Evolutionary conservation across 1,140 invertebrate genomes (phyloP).

Genomic region (Calephelis nemesis): DNA sequence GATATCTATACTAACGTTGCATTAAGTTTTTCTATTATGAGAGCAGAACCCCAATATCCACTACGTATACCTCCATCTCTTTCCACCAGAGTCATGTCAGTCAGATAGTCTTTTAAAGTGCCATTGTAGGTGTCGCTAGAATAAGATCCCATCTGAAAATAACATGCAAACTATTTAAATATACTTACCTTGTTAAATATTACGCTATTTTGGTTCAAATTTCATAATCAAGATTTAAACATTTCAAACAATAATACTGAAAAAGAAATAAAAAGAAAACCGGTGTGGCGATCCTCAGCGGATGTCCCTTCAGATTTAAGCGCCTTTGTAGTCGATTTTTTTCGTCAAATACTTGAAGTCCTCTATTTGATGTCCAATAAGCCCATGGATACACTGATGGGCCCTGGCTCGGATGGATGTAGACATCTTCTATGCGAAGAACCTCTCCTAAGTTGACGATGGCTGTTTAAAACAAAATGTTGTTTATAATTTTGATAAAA

Average conservation of each 20-base stretch:
- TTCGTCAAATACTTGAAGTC: conserved; percentile 39
- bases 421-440: conserved; percentile 43
- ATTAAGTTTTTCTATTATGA: conserved; percentile 50
- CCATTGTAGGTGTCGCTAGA: conserved; percentile 44
- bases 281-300: conserved; percentile 51
- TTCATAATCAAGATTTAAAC: too few species aligned
- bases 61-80: conserved; percentile 50
- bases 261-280: conserved; percentile 34
- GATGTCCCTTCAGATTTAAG: conserved; percentile 43
- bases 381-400: conserved; percentile 44
- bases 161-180: not conserved
- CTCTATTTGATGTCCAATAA: conserved; percentile 31
- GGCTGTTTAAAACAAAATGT: not conserved
- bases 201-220: too few species aligned
- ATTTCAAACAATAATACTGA: not conserved
- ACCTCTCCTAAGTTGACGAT: not conserved
- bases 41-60: conserved; percentile 37
- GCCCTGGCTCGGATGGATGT: conserved; percentile 44
- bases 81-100: conserved; percentile 42
- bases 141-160: conserved; percentile 47
- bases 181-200: not conserved
- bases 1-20: conserved; percentile 44
- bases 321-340: conserved; percentile 42
- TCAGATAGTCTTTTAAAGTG: conserved; percentile 46
- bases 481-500: too few species aligned